These are phyloP conservation scores for Perognathus longimembris DNA, from an alignment of 2,113 vertebrate species.

Conservation along the genomic window DNA sequence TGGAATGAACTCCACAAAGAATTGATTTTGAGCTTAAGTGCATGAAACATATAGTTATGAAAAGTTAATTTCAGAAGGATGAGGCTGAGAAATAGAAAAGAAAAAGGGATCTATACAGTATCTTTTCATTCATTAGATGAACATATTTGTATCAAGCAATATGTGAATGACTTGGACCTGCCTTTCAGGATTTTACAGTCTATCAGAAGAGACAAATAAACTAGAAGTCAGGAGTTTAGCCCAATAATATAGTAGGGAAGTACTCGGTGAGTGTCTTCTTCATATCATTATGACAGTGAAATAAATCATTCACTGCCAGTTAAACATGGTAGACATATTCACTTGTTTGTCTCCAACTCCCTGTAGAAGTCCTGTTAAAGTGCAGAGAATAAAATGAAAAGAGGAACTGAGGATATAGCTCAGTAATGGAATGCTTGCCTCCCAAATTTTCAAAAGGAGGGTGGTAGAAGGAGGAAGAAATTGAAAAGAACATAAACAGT, in stretches of 20 bases:
- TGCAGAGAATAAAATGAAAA: conserved; percentile 1
- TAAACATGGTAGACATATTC: background rate
- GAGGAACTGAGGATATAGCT: background rate
- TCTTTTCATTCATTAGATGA: background rate
- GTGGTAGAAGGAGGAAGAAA: too few relatives aligned
- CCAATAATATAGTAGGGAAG: background rate
- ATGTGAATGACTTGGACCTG: background rate
- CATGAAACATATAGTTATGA: background rate
- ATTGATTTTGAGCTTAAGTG: background rate
- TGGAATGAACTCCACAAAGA: conserved; percentile 25
- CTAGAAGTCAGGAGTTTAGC: background rate
- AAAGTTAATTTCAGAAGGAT: background rate
- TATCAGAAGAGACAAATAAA: too few relatives aligned
- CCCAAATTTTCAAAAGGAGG: too few relatives aligned
- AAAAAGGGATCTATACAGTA: accelerated
- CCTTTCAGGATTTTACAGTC: background rate
- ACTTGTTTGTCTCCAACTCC: background rate
- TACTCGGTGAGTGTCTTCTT: background rate
- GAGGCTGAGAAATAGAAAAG: background rate
- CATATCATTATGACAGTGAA: background rate
- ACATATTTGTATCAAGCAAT: background rate
- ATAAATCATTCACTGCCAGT: background rate
- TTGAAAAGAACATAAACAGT: background rate
- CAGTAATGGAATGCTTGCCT: too few relatives aligned
- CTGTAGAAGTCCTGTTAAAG: background rate